Evolutionary conservation across 2,113 vertebrate genomes (phyloP), one percentile per base, ranked within the genome.

Genomic region (Malaclemys terrapin): DNA sequence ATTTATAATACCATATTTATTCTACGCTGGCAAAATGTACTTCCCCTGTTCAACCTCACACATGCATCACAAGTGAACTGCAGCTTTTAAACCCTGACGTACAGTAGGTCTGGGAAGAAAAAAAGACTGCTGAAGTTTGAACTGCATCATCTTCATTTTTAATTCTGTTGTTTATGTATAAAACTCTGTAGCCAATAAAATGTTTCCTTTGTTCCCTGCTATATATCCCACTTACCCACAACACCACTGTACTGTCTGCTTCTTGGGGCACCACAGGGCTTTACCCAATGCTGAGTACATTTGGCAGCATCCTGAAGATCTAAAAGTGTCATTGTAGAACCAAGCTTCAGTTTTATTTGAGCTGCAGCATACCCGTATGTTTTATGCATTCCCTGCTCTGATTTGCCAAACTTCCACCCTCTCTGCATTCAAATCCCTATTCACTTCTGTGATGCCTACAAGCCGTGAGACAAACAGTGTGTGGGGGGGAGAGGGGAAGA

Each of bases 391-490:
- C 69, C 20, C 20, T 25, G 22, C 11, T 45, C 38, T 27, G 24
- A 16, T 14, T 78, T 27, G 22, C 13, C 13, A 14, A 78, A 29
- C 75, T 76, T 42, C 19, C 9, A 47, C 12, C 42, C 42, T 45
- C 75, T 78, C 42, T 88, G n/a, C 65, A 81, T 59, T 82, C 56
- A 69, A 3, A 4, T 27, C 10, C 35, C 42, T 3, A 0, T 80
- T 84, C 84, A 84, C 53, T 79, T 83, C 22, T 53, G 22, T 50
- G 53, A 56, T 56, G n/a, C 1, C 25, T 52, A 5, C 10, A 19
- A 85, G 35, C 0, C 56, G 29, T 0, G 1, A 72, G 45, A 84
- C 6, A 11, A 0, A 2, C 6, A 80, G 91, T 9, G 54, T 3
- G 38, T 5, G 14, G 6, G 31, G 16, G 29, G 31, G 25, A 4